A percentile compares a stretch with the other conserved stretches of the same genome.
Evolutionary conservation across 2,797 vertebrate genomes (phyloP).

Genomic region (Mionectes olivaceus): DNA sequence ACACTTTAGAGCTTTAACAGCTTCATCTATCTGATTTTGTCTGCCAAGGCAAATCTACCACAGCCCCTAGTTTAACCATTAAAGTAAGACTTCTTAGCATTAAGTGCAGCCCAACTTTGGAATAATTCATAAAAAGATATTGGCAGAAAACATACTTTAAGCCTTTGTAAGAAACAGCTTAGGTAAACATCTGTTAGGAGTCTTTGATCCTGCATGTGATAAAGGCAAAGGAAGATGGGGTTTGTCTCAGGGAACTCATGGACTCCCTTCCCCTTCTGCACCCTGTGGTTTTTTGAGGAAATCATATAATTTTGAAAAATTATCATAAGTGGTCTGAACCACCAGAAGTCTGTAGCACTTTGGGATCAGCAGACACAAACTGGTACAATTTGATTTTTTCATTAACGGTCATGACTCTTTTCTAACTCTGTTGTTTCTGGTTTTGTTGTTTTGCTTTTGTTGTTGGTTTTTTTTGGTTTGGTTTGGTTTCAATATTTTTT

Average conservation of each 20-base stretch:
- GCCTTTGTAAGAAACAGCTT: neutral
- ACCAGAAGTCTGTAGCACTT: neutral
- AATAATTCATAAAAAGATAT: neutral
- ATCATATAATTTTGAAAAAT: neutral
- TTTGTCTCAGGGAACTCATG: neutral
- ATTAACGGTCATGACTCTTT: neutral
- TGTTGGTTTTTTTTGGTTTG: neutral
- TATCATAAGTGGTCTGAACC: neutral
- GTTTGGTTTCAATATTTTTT: neutral
- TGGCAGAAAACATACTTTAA: neutral
- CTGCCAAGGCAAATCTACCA: neutral
- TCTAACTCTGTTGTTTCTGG: neutral
- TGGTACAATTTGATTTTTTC: neutral
- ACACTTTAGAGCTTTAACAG: neutral
- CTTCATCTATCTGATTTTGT: neutral
- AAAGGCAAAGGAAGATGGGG: rapidly evolving
- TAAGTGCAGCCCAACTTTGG: neutral
- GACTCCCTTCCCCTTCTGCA: neutral
- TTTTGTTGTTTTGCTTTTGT: no score
- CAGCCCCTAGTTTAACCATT: neutral
- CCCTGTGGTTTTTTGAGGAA: neutral
- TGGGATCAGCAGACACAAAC: neutral
- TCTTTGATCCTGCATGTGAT: neutral
- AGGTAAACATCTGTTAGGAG: neutral
- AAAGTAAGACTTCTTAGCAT: neutral